Base-by-base conservation (phyloP, 2,113 vertebrate genomes). In the Pterocles burchelli region DNA sequence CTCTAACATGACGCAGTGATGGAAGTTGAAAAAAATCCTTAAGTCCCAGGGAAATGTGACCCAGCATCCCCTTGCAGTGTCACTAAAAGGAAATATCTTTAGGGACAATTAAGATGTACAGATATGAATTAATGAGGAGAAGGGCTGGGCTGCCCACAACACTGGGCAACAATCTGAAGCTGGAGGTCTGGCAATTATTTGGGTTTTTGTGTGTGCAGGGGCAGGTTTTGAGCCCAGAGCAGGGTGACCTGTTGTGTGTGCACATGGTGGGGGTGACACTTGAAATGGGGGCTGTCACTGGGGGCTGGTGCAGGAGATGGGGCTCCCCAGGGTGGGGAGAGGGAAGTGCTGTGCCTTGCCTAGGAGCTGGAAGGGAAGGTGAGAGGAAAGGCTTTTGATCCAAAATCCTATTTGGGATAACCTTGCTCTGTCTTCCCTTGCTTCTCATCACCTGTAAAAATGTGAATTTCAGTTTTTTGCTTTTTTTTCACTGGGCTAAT, bases 191-290 rank as follows among this genome's bases (percentile, higher is more conserved):
- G 51, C 45, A 38, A 20, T 10, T 52, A 46, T 8, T 61, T 57
- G 48, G 43, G 11, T 33, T 31, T 36, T 22, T 67, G 7, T 28
- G 74, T 45, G 45, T 38, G 38, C 62, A 17, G n/a, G 55, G 41
- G 17, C 80, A 38, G 67, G 48, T 34, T 67, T 22, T 52, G 81
- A 34, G 55, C 51, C 49, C 13, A 25, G 68, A 11, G 6, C 5
- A 3, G 51, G 58, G 17, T 29, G 31, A 19, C 7, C 52, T 33
- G 24, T 11, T 41, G 41, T 43, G 31, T 22, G 48, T 38, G 28
- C 2, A 4, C 1, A 0, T 2, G 18, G n/a, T 29, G 8, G 38
- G 45, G 67, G 28, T 46, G n/a, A 19, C 2, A 1, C 59, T 17
- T 26, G 17, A 15, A 54, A 11, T 11, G 14, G 38, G 67, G 36